Conservation (phyloP, 1,140 invertebrate genomes). For the Plutomurus gul region DNA sequence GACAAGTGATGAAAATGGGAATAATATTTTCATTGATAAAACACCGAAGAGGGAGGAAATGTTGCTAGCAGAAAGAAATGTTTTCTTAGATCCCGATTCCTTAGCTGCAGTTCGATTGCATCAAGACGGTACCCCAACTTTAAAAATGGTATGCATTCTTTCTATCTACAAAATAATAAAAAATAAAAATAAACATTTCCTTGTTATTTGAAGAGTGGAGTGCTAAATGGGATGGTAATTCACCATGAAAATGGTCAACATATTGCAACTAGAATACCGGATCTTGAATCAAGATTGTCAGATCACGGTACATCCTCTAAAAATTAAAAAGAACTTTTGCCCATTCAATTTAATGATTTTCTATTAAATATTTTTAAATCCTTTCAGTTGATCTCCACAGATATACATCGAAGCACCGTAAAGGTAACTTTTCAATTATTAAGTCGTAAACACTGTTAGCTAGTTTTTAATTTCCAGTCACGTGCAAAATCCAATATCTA, state of each 20-base stretch:
- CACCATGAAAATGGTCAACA: conserved; percentile 14
- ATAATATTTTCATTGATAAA: not conserved
- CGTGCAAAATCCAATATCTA: too few species aligned
- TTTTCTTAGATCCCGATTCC: conserved; percentile 7
- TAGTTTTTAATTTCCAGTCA: too few species aligned
- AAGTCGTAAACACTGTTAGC: too few species aligned
- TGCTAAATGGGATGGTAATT: not conserved
- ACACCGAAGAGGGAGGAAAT: not conserved
- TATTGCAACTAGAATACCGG: not conserved
- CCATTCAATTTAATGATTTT: too few species aligned
- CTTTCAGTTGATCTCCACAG: not conserved
- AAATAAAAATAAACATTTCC: too few species aligned
- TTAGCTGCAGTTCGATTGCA: not conserved
- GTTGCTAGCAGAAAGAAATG: not conserved
- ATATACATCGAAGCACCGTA: not conserved
- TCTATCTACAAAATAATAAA: too few species aligned
- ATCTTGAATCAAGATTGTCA: not conserved
- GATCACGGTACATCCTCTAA: not conserved
- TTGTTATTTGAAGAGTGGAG: not conserved
- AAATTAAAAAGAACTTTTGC: too few species aligned
- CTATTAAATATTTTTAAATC: not conserved
- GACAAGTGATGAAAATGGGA: not conserved
- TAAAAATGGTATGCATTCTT: not conserved
- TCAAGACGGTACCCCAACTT: not conserved
- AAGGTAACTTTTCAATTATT: too few species aligned